Evolutionary conservation across 2,888 invertebrate genomes (phyloP).

Genomic region (Mesorhabditis spiculigera): DNA sequence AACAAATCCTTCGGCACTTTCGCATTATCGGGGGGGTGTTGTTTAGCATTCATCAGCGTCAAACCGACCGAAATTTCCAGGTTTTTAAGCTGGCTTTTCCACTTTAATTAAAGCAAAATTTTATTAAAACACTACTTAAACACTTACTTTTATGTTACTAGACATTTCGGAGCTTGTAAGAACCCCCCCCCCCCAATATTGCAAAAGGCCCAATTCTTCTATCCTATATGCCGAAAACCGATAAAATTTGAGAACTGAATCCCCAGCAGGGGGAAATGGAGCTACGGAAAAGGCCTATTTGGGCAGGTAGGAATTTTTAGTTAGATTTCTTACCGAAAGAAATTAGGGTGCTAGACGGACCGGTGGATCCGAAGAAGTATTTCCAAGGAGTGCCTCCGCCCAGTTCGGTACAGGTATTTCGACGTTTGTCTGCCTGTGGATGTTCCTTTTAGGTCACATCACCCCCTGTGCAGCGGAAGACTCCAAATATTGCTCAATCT

Average conservation of each 20-base stretch:
- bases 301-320: background rate
- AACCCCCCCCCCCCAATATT: too few relatives aligned
- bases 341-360: constrained; percentile 31
- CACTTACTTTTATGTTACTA: too few relatives aligned
- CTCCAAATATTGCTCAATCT: constrained; percentile 2
- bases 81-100: too few relatives aligned
- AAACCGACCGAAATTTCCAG: too few relatives aligned
- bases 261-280: too few relatives aligned
- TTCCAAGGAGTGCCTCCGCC: constrained; percentile 26
- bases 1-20: background rate
- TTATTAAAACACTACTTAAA: too few relatives aligned
- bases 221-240: too few relatives aligned
- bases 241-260: too few relatives aligned
- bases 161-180: too few relatives aligned
- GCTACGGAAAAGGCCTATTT: background rate
- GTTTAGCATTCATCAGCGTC: background rate
- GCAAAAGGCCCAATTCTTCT: too few relatives aligned
- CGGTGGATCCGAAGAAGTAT: constrained; percentile 26
- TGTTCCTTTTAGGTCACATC: background rate
- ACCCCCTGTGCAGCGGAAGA: background rate
- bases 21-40: background rate
- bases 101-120: too few relatives aligned
- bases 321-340: background rate
- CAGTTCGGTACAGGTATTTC: background rate
- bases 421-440: background rate